Percentiles rank a stretch among this genome's conserved stretches.
Conservation (phyloP, 2,113 vertebrate genomes). For the Agelaius tricolor region DNA sequence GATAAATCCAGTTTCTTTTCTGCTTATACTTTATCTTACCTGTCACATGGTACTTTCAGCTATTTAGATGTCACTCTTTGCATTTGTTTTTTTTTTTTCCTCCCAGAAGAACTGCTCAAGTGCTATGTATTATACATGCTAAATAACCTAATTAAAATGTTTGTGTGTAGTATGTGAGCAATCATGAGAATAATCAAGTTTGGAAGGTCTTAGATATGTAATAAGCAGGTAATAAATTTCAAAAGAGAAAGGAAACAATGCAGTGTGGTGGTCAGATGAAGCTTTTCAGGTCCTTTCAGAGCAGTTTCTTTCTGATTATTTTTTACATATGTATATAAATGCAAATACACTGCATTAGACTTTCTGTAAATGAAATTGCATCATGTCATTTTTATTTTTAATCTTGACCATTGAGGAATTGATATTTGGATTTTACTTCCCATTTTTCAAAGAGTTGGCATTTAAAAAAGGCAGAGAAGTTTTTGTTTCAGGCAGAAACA, state of each 20-base stretch:
- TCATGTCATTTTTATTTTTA: neutral
- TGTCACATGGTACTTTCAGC: conserved; percentile 30
- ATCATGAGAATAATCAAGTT: conserved; percentile 9
- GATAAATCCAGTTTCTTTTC: conserved; percentile 29
- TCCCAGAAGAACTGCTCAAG: neutral
- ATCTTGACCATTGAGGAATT: neutral
- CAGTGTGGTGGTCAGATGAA: neutral
- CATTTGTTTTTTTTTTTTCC: neutral
- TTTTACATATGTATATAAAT: neutral
- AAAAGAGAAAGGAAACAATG: neutral
- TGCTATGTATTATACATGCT: conserved; percentile 43
- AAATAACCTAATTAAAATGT: conserved; percentile 55
- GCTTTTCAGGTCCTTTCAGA: neutral
- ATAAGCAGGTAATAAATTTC: conserved; percentile 8
- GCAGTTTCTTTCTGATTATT: neutral
- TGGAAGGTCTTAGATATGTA: conserved; percentile 20
- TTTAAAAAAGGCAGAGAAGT: neutral
- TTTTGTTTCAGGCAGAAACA: neutral
- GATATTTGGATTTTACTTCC: neutral
- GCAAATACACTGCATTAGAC: neutral
- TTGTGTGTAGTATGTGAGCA: conserved; percentile 3
- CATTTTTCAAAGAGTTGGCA: neutral
- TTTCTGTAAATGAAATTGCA: neutral
- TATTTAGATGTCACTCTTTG: conserved; percentile 30
- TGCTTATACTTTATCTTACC: conserved; percentile 11